phyloP scores from a whole-genome alignment of 2,888 invertebrate genomes.

The Dicyrtoma fusca region DNA sequence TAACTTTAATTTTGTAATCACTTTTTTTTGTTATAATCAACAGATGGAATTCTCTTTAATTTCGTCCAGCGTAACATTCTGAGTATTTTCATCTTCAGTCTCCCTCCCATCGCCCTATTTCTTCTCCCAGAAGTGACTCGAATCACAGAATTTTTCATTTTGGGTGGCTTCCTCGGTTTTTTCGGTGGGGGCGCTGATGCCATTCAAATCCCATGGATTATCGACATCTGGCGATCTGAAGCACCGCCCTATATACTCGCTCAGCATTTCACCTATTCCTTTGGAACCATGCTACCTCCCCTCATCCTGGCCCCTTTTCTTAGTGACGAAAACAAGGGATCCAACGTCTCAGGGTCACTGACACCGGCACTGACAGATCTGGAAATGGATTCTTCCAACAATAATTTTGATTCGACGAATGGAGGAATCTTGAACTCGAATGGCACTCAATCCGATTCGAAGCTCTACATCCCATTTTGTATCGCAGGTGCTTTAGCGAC shows the following conservation, averaged over 20 bases:
- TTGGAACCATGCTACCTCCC: slow-evolving; percentile 39
- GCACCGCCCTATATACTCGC: slow-evolving; percentile 41
- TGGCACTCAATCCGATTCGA: background rate
- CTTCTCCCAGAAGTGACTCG: background rate
- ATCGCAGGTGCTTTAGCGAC: slow-evolving; percentile 35
- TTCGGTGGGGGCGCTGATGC: slow-evolving; percentile 43
- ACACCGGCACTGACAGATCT: too few species aligned
- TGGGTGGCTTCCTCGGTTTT: slow-evolving; percentile 39
- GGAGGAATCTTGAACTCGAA: background rate
- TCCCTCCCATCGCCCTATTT: too few species aligned
- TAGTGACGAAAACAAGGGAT: background rate
- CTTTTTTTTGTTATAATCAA: too few species aligned
- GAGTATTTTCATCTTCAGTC: too few species aligned
- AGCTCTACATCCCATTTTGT: slow-evolving; percentile 39
- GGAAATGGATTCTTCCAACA: too few species aligned
- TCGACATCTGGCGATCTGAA: slow-evolving; percentile 45
- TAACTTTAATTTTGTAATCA: too few species aligned
- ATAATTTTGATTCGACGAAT: too few species aligned
- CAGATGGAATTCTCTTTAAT: too few species aligned
- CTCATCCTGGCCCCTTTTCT: slow-evolving; percentile 42
- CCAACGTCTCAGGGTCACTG: background rate
- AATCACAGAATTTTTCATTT: slow-evolving; percentile 26
- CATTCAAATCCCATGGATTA: slow-evolving; percentile 48
- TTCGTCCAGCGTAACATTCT: too few species aligned
- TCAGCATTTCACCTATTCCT: slow-evolving; percentile 44